These are phyloP conservation scores for Leptosomus discolor DNA, from an alignment of 2,113 vertebrate species.

Conservation along the genomic window DNA sequence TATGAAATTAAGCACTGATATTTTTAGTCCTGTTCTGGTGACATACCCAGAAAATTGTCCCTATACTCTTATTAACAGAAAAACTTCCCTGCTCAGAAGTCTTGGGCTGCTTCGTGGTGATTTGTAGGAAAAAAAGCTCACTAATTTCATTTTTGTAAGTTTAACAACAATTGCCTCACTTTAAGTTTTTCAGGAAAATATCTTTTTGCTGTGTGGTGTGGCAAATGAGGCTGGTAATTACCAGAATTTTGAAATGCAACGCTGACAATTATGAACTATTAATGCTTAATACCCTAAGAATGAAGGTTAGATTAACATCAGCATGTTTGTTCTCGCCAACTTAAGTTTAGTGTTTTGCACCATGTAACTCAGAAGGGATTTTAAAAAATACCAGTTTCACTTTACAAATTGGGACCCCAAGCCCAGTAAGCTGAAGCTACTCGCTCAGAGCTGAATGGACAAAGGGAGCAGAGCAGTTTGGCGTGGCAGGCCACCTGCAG, in stretches of 20 bases:
- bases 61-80: background rate
- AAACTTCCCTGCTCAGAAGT: background rate
- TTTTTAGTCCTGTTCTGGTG: background rate
- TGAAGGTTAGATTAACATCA: background rate
- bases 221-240: background rate
- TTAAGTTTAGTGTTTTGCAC: background rate
- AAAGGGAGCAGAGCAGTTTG: background rate
- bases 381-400: background rate
- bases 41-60: background rate
- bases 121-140: background rate
- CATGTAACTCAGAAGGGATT: background rate
- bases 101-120: background rate
- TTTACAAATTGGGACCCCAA: background rate
- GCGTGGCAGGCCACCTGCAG: background rate
- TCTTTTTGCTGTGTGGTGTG: background rate
- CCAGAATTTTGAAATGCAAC: background rate
- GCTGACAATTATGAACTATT: background rate
- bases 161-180: background rate
- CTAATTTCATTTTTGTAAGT: background rate
- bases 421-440: background rate
- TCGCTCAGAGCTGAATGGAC: background rate
- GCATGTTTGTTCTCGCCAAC: background rate
- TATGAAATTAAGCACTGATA: background rate
- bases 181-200: background rate
- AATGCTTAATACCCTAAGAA: background rate